These are phyloP conservation scores for Tetragonula clypearis DNA, from an alignment of 1,140 invertebrate genomes.

Conservation along the genomic window DNA sequence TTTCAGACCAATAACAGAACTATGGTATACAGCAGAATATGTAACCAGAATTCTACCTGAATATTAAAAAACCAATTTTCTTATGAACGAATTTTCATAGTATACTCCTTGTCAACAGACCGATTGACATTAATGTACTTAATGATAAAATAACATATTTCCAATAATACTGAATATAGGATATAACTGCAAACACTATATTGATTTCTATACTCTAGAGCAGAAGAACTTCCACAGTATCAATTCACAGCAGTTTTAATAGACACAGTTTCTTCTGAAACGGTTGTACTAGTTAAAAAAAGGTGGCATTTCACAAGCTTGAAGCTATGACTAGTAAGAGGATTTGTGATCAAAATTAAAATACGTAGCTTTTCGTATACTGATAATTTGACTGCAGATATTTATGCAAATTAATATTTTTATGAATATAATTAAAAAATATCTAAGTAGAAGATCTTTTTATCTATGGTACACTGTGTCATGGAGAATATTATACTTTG, in stretches of 20 bases:
- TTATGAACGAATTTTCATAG: no score
- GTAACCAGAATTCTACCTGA: no score
- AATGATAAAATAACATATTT: neutral
- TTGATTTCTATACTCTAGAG: neutral
- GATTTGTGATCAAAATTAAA: neutral
- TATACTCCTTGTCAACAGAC: no score
- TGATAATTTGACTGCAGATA: neutral
- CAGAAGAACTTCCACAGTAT: neutral
- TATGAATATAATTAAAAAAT: neutral
- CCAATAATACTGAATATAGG: neutral
- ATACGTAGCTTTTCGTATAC: neutral
- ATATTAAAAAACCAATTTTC: no score
- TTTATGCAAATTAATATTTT: neutral
- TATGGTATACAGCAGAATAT: no score
- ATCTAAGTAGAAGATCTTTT: neutral
- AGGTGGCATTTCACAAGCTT: no score
- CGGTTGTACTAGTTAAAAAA: neutral
- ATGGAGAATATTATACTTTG: neutral
- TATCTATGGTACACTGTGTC: neutral
- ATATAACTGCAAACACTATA: neutral
- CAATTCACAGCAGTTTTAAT: neutral
- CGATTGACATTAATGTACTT: no score
- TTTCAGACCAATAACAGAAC: no score
- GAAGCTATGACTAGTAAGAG: neutral
- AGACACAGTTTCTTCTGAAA: neutral